Evolutionary conservation across 1,140 invertebrate genomes (phyloP).

Genomic region (Watersipora subatra): DNA sequence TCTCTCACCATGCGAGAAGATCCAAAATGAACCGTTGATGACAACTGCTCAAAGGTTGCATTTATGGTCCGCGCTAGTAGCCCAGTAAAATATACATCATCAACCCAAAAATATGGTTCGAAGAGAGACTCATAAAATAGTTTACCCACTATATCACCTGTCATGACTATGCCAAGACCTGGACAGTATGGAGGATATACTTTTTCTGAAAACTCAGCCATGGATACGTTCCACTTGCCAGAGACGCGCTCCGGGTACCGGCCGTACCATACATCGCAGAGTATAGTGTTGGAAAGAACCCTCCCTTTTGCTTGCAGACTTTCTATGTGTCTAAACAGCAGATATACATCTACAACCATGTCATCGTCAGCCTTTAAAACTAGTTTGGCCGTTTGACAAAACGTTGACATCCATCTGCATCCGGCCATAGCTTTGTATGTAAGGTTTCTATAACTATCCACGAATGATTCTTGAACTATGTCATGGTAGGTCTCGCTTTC

Average conservation of each 20-base stretch:
- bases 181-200: slow-evolving; percentile 42
- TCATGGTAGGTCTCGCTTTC: slow-evolving; percentile 52
- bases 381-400: slow-evolving; percentile 46
- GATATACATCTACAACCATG: slow-evolving; percentile 38
- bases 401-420: slow-evolving; percentile 60
- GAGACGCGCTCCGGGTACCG: slow-evolving; percentile 30
- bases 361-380: slow-evolving; percentile 46
- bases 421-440: slow-evolving; percentile 73
- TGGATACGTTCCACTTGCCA: slow-evolving; percentile 40
- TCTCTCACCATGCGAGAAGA: background rate
- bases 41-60: background rate
- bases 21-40: background rate
- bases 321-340: slow-evolving; percentile 12
- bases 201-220: slow-evolving; percentile 29
- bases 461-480: slow-evolving; percentile 62
- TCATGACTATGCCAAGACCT: slow-evolving; percentile 38
- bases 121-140: slow-evolving; percentile 25
- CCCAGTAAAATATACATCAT: slow-evolving; percentile 40
- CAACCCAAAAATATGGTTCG: slow-evolving; percentile 37
- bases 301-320: slow-evolving; percentile 9
- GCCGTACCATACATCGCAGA: slow-evolving; percentile 28
- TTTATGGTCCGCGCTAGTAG: slow-evolving; percentile 15
- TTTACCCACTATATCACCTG: slow-evolving; percentile 26
- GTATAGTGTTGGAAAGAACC: slow-evolving; percentile 12
- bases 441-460: slow-evolving; percentile 63